phyloP scores from a whole-genome alignment of 2,888 invertebrate genomes.

The Leptinotarsa haldemani region DNA sequence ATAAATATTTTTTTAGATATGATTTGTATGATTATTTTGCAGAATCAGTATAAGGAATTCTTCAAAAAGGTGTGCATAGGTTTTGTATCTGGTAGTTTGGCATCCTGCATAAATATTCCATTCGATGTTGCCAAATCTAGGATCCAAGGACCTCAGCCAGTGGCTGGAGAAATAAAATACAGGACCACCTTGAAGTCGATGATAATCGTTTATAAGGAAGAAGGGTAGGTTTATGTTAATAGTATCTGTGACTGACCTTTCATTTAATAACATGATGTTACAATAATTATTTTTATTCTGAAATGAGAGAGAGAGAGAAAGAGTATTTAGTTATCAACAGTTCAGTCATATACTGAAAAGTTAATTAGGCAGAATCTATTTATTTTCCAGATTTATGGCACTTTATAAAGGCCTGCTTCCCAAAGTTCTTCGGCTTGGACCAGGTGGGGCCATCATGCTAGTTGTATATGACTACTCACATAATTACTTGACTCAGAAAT shows the following conservation, averaged over 20 bases:
- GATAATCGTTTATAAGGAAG: constrained; percentile 81
- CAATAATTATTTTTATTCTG: too few relatives aligned
- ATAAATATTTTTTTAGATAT: background rate
- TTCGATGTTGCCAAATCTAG: constrained; percentile 97
- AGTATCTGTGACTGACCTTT: too few relatives aligned
- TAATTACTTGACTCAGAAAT: constrained; percentile 73
- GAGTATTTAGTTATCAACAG: background rate
- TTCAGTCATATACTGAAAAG: background rate
- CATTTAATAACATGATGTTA: too few relatives aligned
- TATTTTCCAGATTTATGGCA: constrained; percentile 78
- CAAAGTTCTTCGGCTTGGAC: constrained; percentile 90
- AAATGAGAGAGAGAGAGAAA: too few relatives aligned
- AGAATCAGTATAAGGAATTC: constrained; percentile 79
- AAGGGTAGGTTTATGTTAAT: constrained; percentile 77
- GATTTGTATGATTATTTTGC: constrained; percentile 52
- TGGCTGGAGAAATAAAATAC: constrained; percentile 80
- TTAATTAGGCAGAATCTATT: constrained; percentile 7
- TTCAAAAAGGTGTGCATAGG: constrained; percentile 84
- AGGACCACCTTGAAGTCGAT: constrained; percentile 80
- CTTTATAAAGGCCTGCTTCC: constrained; percentile 93
- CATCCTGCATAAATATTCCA: constrained; percentile 90
- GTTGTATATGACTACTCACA: constrained; percentile 91
- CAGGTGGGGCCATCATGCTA: constrained; percentile 95
- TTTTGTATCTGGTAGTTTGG: constrained; percentile 87
- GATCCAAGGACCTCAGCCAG: constrained; percentile 92